Percentiles rank a stretch among this genome's conserved stretches.
phyloP scores from a whole-genome alignment of 2,113 vertebrate genomes.

The Ceuthmochares aereus region DNA sequence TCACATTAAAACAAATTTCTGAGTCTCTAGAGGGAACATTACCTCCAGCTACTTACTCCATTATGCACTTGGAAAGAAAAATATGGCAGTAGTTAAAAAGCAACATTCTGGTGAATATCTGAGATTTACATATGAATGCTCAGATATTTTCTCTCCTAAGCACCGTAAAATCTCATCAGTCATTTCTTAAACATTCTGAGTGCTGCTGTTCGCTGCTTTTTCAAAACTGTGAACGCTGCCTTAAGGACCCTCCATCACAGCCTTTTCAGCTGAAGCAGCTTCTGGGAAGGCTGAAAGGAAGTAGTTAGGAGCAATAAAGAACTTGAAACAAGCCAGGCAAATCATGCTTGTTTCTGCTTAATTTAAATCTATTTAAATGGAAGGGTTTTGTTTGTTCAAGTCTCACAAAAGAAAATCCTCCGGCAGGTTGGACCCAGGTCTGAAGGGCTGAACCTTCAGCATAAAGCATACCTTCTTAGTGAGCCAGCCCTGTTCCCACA shows the following conservation, averaged over 20 bases:
- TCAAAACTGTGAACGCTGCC: background rate
- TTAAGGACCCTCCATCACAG: constrained; percentile 40
- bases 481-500: background rate
- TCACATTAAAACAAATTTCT: constrained; percentile 57
- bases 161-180: constrained; percentile 55
- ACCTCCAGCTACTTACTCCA: constrained; percentile 33
- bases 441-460: background rate
- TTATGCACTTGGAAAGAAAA: constrained; percentile 37
- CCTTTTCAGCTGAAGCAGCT: constrained; percentile 23
- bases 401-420: background rate
- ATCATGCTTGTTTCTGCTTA: background rate
- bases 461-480: background rate
- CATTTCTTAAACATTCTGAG: constrained; percentile 46
- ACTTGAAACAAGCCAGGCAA: background rate
- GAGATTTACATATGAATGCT: constrained; percentile 64
- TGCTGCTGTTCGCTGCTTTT: constrained; percentile 23
- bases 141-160: constrained; percentile 44
- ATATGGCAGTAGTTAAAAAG: constrained; percentile 52
- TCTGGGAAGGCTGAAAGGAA: constrained; percentile 30
- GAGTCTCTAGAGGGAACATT: constrained; percentile 43
- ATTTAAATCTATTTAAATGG: background rate
- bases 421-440: background rate
- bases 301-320: constrained; percentile 5
- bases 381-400: background rate
- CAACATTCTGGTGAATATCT: constrained; percentile 45